phyloP scores from a whole-genome alignment of 2,797 vertebrate genomes.

The Holocentrus rufus region DNA sequence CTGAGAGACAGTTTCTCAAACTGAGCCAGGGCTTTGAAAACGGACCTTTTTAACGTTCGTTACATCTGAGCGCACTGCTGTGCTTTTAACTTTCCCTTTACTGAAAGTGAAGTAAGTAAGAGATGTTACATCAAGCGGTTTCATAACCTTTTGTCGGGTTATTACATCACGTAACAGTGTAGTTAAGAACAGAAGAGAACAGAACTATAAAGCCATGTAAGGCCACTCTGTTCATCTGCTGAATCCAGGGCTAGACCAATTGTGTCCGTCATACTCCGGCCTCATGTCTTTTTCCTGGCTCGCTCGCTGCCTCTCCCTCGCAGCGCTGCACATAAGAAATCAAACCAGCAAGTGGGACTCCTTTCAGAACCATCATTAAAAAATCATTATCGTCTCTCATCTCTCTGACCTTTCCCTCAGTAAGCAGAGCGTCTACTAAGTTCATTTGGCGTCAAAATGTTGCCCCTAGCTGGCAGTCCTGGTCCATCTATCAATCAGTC shows the following conservation, averaged over 20 bases:
- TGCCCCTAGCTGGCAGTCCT: constrained; percentile 16
- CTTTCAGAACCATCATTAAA: constrained; percentile 78
- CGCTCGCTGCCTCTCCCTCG: constrained; percentile 22
- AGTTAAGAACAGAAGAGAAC: constrained; percentile 12
- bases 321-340: constrained; percentile 55
- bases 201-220: neutral
- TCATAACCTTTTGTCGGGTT: constrained; percentile 1
- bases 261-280: constrained; percentile 18
- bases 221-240: constrained; percentile 20
- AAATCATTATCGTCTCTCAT: constrained; percentile 80
- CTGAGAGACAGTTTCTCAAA: constrained; percentile 36
- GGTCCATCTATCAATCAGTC: constrained; percentile 64
- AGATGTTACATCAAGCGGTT: constrained; percentile 30
- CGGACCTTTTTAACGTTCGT: constrained; percentile 27
- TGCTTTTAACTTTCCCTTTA: constrained; percentile 43
- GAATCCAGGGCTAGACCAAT: constrained; percentile 13
- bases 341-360: constrained; percentile 70
- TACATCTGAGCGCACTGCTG: constrained; percentile 33
- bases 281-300: constrained; percentile 28
- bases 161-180: constrained; percentile 19
- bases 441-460: constrained; percentile 67
- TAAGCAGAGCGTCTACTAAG: constrained; percentile 63
- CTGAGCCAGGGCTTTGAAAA: constrained; percentile 40
- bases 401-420: constrained; percentile 78
- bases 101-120: constrained; percentile 29